Evolutionary conservation across 2,888 invertebrate species (phyloP).

Genomic region (Pseudococcus longispinus): DNA sequence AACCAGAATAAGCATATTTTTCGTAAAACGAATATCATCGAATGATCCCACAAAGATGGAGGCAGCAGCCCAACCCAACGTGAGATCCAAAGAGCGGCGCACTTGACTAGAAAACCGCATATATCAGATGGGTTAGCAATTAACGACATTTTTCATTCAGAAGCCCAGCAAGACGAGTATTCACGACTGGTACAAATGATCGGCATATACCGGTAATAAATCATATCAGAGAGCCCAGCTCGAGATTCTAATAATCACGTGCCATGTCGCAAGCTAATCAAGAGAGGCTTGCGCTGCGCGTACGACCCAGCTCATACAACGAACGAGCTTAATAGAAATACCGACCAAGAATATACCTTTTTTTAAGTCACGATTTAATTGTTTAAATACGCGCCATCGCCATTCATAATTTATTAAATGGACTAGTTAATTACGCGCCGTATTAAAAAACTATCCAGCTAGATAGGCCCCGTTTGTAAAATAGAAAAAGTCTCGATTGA

Average conservation of each 20-base stretch:
- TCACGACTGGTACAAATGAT: conserved; percentile 5
- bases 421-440: conserved; percentile 10
- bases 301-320: neutral
- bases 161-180: neutral
- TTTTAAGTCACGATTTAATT: conserved; percentile 28
- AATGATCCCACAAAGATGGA: too few relatives aligned
- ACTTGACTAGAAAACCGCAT: neutral
- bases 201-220: conserved; percentile 5
- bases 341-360: conserved; percentile 11
- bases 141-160: neutral
- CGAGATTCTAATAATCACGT: conserved; percentile 10
- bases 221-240: neutral
- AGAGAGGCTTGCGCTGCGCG: conserved; percentile 2
- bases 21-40: too few relatives aligned
- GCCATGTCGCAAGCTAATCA: conserved; percentile 31
- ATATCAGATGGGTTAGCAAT: neutral
- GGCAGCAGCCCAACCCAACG: neutral
- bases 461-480: neutral
- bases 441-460: neutral
- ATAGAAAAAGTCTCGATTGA: neutral
- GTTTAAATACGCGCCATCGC: conserved; percentile 23
- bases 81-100: neutral
- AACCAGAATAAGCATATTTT: too few relatives aligned
- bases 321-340: conserved; percentile 1
- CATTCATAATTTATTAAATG: conserved; percentile 31